A percentile compares a stretch with the other conserved stretches of the same genome.
phyloP scores from a whole-genome alignment of 2,888 invertebrate species.

The Coenonympha glycerion region DNA sequence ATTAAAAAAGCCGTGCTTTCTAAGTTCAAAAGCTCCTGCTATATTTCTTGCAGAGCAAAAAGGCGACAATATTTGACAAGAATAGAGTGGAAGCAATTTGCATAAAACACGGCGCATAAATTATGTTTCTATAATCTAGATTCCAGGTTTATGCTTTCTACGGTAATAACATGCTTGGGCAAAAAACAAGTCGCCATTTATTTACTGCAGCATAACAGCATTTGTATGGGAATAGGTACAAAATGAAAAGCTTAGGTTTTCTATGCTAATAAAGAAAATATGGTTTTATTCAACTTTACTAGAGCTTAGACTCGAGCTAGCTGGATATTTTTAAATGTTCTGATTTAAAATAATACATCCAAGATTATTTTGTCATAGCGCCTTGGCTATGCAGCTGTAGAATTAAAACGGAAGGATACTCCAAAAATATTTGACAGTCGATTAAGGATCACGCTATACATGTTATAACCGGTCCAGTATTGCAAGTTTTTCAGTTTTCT shows the following conservation, averaged over 20 bases:
- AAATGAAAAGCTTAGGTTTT: constrained; percentile 1
- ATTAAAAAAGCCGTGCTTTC: no score
- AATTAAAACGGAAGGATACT: no score
- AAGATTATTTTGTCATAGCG: no score
- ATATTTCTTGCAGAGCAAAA: not conserved
- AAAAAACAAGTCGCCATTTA: constrained; percentile 20
- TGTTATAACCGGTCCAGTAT: no score
- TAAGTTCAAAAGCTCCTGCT: not conserved
- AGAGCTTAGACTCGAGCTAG: no score
- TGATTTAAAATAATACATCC: no score
- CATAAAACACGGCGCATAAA: constrained; percentile 31
- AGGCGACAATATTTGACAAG: constrained; percentile 17
- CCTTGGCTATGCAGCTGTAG: no score
- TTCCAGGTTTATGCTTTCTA: constrained; percentile 29
- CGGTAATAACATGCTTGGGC: constrained; percentile 26
- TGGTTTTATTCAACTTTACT: not conserved
- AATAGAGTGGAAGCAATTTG: constrained; percentile 27
- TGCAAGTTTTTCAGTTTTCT: no score
- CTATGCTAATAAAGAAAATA: not conserved
- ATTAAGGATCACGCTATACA: no score
- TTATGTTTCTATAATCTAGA: constrained; percentile 32
- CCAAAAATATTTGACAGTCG: no score
- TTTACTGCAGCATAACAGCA: constrained; percentile 14
- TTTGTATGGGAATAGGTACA: not conserved
- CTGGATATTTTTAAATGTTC: no score